Percentiles rank a stretch among this genome's conserved stretches.
Evolutionary conservation across 1,140 invertebrate species (phyloP).

Genomic region (Paralvinella palmiformis): DNA sequence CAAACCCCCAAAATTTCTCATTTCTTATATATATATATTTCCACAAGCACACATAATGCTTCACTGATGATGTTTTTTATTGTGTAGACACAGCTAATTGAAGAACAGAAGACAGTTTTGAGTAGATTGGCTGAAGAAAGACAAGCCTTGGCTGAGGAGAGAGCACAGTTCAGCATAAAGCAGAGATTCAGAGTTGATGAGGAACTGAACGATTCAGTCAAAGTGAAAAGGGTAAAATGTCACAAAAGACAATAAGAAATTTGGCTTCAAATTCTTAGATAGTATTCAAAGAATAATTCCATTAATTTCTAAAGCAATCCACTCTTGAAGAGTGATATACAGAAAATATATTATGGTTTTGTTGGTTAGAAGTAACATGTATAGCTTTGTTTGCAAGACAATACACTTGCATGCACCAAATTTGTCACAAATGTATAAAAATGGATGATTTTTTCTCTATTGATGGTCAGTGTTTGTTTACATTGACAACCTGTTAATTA

Average conservation of each 20-base stretch:
- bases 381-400: neutral
- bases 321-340: neutral
- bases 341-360: neutral
- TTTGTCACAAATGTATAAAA: no score
- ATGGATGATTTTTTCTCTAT: no score
- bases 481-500: no score
- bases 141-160: conserved; percentile 41
- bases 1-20: no score
- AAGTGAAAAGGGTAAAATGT: conserved; percentile 31
- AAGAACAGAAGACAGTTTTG: conserved; percentile 39
- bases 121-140: conserved; percentile 40
- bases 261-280: no score
- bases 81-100: conserved; percentile 35
- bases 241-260: no score
- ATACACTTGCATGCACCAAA: no score
- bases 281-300: neutral
- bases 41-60: no score
- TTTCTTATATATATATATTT: no score
- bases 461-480: no score
- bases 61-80: conserved; percentile 8
- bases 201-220: conserved; percentile 32
- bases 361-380: neutral
- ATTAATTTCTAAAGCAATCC: neutral
- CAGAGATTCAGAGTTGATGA: conserved; percentile 36
- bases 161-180: conserved; percentile 35